Evolutionary conservation across 2,888 invertebrate species (phyloP).

Genomic region (Brachyopa scutellaris): DNA sequence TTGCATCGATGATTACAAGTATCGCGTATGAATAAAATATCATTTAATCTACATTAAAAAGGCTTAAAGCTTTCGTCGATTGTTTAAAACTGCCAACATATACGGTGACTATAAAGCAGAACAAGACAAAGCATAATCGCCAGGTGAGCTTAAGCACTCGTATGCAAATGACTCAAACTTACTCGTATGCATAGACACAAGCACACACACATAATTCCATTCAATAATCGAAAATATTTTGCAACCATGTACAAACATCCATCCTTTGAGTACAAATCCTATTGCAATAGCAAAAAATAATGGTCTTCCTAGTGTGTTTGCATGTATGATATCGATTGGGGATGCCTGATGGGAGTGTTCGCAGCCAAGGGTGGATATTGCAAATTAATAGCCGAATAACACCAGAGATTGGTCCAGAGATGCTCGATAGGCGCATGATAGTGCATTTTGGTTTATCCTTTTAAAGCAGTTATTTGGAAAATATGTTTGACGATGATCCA

Average conservation of each 20-base stretch:
- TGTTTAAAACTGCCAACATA: slow-evolving; percentile 27
- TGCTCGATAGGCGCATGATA: slow-evolving; percentile 40
- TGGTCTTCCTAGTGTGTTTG: not conserved
- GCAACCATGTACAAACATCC: slow-evolving; percentile 57
- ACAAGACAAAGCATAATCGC: not conserved
- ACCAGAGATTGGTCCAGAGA: slow-evolving; percentile 59
- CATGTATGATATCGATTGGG: slow-evolving; percentile 48
- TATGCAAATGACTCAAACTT: slow-evolving; percentile 51
- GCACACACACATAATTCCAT: slow-evolving; percentile 27
- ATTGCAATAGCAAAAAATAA: slow-evolving; percentile 1
- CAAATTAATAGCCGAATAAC: slow-evolving; percentile 68
- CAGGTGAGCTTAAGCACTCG: slow-evolving; percentile 9
- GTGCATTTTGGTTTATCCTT: slow-evolving; percentile 63
- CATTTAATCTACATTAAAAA: slow-evolving; percentile 56
- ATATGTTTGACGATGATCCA: slow-evolving; percentile 66
- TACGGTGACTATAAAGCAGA: not conserved
- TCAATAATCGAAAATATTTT: slow-evolving; percentile 63
- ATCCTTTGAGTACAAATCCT: slow-evolving; percentile 46
- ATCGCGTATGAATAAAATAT: slow-evolving; percentile 68
- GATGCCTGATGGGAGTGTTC: slow-evolving; percentile 39
- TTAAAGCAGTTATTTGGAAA: slow-evolving; percentile 71
- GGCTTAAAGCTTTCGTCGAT: slow-evolving; percentile 31
- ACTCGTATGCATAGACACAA: not conserved
- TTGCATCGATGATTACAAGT: slow-evolving; percentile 55
- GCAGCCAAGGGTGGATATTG: slow-evolving; percentile 36